These are phyloP conservation scores for Mustela lutreola DNA, from an alignment of 2,113 vertebrate species.

Conservation along the genomic window DNA sequence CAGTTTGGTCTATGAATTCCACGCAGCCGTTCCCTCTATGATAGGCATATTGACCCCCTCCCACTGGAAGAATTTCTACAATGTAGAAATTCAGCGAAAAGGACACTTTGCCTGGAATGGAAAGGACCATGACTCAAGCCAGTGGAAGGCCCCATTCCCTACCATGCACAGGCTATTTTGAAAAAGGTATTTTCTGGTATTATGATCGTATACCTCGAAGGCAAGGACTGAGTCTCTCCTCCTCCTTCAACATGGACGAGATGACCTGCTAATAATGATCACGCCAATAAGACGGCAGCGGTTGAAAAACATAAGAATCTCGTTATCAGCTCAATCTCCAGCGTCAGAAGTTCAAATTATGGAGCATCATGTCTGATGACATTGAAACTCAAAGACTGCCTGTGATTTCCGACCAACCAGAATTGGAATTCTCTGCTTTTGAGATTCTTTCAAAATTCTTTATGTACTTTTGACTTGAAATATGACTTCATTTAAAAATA, in stretches of 20 bases:
- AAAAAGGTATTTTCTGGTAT: background rate
- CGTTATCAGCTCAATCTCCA: slow-evolving; percentile 68
- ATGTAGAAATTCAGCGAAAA: slow-evolving; percentile 6
- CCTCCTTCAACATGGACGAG: background rate
- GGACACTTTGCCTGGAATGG: background rate
- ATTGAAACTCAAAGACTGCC: slow-evolving; percentile 60
- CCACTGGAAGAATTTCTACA: background rate
- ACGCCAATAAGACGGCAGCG: background rate
- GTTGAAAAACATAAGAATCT: slow-evolving; percentile 9
- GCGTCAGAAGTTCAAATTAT: slow-evolving; percentile 65
- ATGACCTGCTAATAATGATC: background rate
- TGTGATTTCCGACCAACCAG: slow-evolving; percentile 51
- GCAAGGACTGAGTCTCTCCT: background rate
- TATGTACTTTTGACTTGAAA: slow-evolving; percentile 51
- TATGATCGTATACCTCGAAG: background rate
- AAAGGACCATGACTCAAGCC: background rate
- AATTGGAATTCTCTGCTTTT: slow-evolving; percentile 47
- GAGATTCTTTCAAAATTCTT: slow-evolving; percentile 59
- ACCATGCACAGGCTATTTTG: background rate
- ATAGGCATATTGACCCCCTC: background rate
- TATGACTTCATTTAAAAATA: slow-evolving; percentile 67
- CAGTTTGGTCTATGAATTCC: background rate
- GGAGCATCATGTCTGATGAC: background rate
- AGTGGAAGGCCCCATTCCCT: background rate
- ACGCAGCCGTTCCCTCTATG: background rate